Conservation (phyloP, 2,888 invertebrate species). For the Leptinotarsa haldemani region DNA sequence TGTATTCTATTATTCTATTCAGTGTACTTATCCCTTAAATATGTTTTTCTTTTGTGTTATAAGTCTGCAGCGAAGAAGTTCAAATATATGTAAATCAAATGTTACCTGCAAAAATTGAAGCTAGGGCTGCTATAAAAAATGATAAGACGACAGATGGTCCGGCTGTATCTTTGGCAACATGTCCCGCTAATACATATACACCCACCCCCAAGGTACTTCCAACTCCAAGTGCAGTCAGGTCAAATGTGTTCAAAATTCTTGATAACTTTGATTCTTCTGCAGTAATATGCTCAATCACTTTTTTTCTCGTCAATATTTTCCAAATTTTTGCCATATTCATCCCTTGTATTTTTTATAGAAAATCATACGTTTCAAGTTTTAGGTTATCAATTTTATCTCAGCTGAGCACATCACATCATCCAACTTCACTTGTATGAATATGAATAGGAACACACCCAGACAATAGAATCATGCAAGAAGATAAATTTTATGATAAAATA, state of each 20-base stretch:
- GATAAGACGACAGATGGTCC: slow-evolving; percentile 89
- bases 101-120: slow-evolving; percentile 87
- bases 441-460: not conserved
- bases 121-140: slow-evolving; percentile 87
- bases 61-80: too few relatives aligned
- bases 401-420: slow-evolving; percentile 1
- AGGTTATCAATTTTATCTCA: not conserved
- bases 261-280: slow-evolving; percentile 67
- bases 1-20: too few relatives aligned
- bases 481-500: slow-evolving; percentile 1
- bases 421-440: not conserved
- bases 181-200: slow-evolving; percentile 88
- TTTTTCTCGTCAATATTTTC: slow-evolving; percentile 61
- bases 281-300: slow-evolving; percentile 59
- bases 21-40: too few relatives aligned
- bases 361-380: not conserved
- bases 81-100: not conserved
- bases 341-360: not conserved
- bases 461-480: slow-evolving; percentile 1
- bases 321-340: slow-evolving; percentile 55
- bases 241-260: slow-evolving; percentile 81
- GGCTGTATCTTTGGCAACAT: slow-evolving; percentile 82
- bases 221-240: slow-evolving; percentile 85
- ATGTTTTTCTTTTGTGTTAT: too few relatives aligned
- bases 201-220: slow-evolving; percentile 90